Evolutionary conservation across 2,797 vertebrate species (phyloP), one percentile per base, ranked within the genome.

Genomic region (Gymnodraco acuticeps): DNA sequence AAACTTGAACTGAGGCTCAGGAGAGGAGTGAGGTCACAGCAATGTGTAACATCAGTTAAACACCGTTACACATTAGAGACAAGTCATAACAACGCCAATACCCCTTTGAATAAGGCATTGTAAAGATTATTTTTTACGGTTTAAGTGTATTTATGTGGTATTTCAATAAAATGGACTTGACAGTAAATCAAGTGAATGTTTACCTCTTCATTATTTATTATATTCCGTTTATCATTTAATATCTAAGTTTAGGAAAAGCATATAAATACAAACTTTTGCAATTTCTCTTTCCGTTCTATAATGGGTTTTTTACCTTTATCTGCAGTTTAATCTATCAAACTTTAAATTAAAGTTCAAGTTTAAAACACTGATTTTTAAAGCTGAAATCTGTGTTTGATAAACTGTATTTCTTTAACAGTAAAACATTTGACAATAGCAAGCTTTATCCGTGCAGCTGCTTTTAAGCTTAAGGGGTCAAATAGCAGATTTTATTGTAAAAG

Each of bases 1-100:
- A 77, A 89, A 84, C 72, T 46, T 47, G 71, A 85, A 73, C 68
- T 67, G 77, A 17, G 67, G 59, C 55, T 82, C n/a, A 46, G 58
- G 66, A 43, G 58, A 43, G 58, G 66, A 61, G 70, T 72, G 64
- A 77, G 68, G 64, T 84, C 78, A 81, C 56, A 12, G 11, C 67
- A 71, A 77, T 58, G 70, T 73, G 67, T 72, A 80, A 74, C 71
- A 63, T 82, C 65, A 74, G 64, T 23, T 23, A 65, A 79, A 62
- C 51, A 15, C 50, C 43, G 66, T 61, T 66, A 16, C 27, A 61
- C 13, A 69, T 78, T 64, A 64, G 20, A 53, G 56, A 61, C 50
- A 65, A 69, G 77, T 66, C 81, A 73, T 20, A 77, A 84, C 75
- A 77, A 23, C 2, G 5, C 11, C 23, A 59, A 4, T 3, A 45